phyloP scores from a whole-genome alignment of 2,113 vertebrate genomes.

The Sciurus niger region DNA sequence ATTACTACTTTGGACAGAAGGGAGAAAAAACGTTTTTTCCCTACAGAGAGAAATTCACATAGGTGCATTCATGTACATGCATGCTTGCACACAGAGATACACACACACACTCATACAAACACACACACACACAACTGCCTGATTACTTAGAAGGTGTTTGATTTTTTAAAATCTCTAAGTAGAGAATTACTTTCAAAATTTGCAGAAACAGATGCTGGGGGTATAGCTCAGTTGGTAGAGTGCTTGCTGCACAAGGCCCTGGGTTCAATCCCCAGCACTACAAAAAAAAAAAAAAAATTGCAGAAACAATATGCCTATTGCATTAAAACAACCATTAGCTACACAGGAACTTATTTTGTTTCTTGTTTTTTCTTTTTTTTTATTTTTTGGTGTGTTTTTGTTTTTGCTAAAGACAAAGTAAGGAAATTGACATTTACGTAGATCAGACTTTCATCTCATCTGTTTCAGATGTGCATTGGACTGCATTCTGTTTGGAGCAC shows the following conservation, averaged over 20 bases:
- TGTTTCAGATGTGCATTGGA: not conserved
- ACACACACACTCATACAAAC: not conserved
- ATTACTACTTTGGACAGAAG: not conserved
- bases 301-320: not conserved
- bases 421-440: not conserved
- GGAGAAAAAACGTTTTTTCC: not conserved
- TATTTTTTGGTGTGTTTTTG: no score
- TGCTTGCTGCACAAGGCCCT: no score
- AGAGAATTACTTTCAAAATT: not conserved
- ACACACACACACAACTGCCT: not conserved
- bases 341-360: not conserved
- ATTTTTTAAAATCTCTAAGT: not conserved
- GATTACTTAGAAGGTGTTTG: not conserved
- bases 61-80: no score
- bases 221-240: no score
- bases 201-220: not conserved
- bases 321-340: not conserved
- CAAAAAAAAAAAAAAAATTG: no score
- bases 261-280: no score
- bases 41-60: not conserved
- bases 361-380: not conserved
- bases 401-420: not conserved
- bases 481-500: not conserved
- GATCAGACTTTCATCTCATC: not conserved
- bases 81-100: not conserved